These are phyloP conservation scores for Pangasius djambal DNA, from an alignment of 2,797 vertebrate species.

Conservation along the genomic window DNA sequence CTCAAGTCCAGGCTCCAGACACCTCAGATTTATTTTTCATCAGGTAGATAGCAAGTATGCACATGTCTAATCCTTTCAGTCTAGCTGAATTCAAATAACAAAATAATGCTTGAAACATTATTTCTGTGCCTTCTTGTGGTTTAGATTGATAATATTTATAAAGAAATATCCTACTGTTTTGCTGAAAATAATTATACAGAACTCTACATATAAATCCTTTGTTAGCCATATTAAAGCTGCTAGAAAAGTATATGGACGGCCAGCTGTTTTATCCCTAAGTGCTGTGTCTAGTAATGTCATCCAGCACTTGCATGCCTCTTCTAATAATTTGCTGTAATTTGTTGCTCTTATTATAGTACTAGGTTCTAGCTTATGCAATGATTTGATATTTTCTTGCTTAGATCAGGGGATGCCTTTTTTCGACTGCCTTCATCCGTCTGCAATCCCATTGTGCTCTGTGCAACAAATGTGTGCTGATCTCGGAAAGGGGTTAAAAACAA, in stretches of 20 bases:
- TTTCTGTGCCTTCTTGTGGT: neutral
- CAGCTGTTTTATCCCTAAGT: conserved; percentile 2
- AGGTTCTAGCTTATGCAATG: neutral
- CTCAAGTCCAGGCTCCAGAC: neutral
- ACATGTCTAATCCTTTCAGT: neutral
- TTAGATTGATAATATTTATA: neutral
- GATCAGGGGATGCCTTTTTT: neutral
- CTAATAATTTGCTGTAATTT: neutral
- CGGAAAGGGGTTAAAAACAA: neutral
- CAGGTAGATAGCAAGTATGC: neutral
- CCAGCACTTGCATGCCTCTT: neutral
- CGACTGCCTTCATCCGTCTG: neutral
- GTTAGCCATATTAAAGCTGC: neutral
- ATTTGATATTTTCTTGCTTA: neutral
- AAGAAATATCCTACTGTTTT: neutral
- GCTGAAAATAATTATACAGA: neutral
- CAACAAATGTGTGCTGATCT: neutral
- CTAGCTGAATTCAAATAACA: neutral
- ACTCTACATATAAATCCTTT: neutral
- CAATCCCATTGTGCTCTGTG: neutral
- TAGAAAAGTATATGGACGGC: neutral
- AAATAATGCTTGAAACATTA: neutral
- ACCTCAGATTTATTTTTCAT: neutral
- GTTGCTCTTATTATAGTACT: neutral
- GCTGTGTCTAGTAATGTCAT: neutral